phyloP scores from a whole-genome alignment of 1,140 invertebrate species.

The Drosophila rufa region DNA sequence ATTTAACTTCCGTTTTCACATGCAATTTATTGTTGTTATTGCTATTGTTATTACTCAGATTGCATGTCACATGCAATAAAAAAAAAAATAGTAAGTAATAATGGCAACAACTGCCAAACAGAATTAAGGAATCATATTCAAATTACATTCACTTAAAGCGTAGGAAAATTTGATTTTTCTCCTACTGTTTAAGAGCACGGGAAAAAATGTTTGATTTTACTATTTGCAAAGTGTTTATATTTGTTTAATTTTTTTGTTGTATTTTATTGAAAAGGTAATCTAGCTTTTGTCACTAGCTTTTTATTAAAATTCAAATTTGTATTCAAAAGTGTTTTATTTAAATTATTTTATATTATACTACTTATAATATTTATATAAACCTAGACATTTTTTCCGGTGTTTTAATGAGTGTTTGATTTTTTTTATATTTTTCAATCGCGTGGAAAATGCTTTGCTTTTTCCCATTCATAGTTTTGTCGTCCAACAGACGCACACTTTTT shows the following conservation, averaged over 20 bases:
- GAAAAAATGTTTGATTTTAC: neutral
- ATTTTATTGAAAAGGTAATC: too few relatives aligned
- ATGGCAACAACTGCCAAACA: constrained; percentile 15
- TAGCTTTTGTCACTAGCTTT: too few relatives aligned
- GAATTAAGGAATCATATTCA: constrained; percentile 49
- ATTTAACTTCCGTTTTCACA: constrained; percentile 51
- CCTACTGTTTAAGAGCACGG: neutral
- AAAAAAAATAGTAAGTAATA: constrained; percentile 7
- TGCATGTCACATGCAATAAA: constrained; percentile 45
- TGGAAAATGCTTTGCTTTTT: constrained; percentile 9
- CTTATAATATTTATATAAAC: neutral
- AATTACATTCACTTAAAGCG: constrained; percentile 40
- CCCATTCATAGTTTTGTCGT: constrained; percentile 27
- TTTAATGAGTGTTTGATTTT: neutral
- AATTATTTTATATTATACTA: too few relatives aligned
- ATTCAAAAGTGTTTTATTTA: too few relatives aligned
- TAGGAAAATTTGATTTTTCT: constrained; percentile 30
- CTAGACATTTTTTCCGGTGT: neutral
- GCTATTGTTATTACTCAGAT: constrained; percentile 24
- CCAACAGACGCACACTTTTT: constrained; percentile 7
- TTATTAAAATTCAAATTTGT: too few relatives aligned
- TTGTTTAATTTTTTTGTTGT: too few relatives aligned
- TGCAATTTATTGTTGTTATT: constrained; percentile 29
- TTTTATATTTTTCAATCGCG: neutral
- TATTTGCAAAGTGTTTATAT: too few relatives aligned